Evolutionary conservation across 2,888 invertebrate species (phyloP), one percentile per base, ranked within the genome.

Genomic region (Amaurobius ferox): DNA sequence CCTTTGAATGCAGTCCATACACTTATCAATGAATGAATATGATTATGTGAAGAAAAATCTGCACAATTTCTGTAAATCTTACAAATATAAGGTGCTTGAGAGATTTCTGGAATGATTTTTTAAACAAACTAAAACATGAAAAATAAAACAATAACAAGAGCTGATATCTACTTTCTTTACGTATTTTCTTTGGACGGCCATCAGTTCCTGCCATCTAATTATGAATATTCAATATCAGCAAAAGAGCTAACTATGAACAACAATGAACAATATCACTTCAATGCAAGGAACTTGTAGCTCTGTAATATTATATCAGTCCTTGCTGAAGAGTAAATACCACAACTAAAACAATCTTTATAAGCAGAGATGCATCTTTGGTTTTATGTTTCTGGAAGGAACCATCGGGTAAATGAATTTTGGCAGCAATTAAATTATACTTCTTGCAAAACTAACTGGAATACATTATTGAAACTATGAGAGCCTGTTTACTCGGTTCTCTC

Each of bases 151-250:
- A 73, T 72, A 72, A 70, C 64, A 48, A 70, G 35, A 71, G 77
- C 67, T 72, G 72, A 72, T 77, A 76, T 61, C 67, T 48, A 71
- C 39, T 64, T 35, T 74, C 30, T 44, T 74, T 85, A 85, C 77
- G 77, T 85, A 77, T 77, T 77, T 77, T 77, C 29, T 70, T 16
- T 85, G 77, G 83, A 85, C 83, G 83, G 83, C 83, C 64, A 77
- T 72, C 30, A 40, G 28, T 85, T 77, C 66, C 66, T 78, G 83
- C 83, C 83, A 85, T 85, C 83, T 44, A 26, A 62, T 23, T 76
- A 23, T 19, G 29, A 35, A 67, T 0, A 16, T 66, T 23, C 23
- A 67, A 73, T 67, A 80, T 80, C 67, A 67, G 73, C 73, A 29
- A 64, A 29, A 16, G 23, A 55, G 55, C 19, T 64, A 32, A 64